A percentile compares a stretch with the other conserved stretches of the same genome.
Evolutionary conservation across 2,797 vertebrate species (phyloP).

Genomic region (Spinibarbus caldwelli): DNA sequence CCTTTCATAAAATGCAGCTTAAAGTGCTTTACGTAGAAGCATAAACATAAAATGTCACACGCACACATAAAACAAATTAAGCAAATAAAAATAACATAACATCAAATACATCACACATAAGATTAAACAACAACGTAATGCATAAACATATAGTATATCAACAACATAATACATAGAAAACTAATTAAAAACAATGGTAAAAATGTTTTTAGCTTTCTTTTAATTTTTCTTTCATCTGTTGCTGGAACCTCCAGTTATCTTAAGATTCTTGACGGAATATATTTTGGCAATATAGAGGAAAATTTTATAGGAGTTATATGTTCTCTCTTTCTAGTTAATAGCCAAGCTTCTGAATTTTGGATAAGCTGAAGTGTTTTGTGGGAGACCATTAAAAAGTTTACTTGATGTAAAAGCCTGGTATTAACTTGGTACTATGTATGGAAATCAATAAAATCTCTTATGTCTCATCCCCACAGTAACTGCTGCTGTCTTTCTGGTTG

Average conservation of each 20-base stretch:
- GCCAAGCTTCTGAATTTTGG: background rate
- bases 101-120: background rate
- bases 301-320: background rate
- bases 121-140: background rate
- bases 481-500: conserved; percentile 43
- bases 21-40: too few species aligned
- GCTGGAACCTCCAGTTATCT: too few species aligned
- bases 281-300: background rate
- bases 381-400: background rate
- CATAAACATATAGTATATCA: too few species aligned
- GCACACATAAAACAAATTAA: too few species aligned
- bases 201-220: too few species aligned
- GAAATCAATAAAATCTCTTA: background rate
- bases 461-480: conserved; percentile 62
- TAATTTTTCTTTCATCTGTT: too few species aligned
- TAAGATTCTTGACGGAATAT: too few species aligned
- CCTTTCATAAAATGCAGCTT: background rate
- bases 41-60: too few species aligned
- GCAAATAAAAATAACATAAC: too few species aligned
- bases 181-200: too few species aligned
- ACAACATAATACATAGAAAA: background rate
- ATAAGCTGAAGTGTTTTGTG: background rate
- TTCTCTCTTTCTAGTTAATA: background rate
- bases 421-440: background rate
- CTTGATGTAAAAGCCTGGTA: background rate